phyloP scores from a whole-genome alignment of 1,140 invertebrate species.

The Leptopilina boulardi region DNA sequence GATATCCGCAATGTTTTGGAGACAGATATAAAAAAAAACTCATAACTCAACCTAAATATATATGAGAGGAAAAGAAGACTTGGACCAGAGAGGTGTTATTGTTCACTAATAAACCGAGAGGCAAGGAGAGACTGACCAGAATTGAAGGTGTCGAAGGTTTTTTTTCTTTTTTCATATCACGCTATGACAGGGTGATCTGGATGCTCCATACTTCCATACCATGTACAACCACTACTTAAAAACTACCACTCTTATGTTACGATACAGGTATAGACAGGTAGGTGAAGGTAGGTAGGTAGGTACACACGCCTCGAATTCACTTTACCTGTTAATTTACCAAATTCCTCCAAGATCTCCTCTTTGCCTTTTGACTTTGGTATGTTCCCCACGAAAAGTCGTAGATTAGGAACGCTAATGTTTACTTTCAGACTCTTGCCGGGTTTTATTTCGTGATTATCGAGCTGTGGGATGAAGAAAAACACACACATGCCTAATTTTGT shows the following conservation, averaged over 20 bases:
- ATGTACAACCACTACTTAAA: conserved; percentile 76
- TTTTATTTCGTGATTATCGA: conserved; percentile 99
- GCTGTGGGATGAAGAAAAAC: conserved; percentile 89
- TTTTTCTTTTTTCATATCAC: conserved; percentile 38
- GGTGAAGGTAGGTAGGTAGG: conserved; percentile 76
- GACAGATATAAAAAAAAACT: conserved; percentile 63
- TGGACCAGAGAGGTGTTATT: conserved; percentile 77
- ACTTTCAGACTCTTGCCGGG: conserved; percentile 99
- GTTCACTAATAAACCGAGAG: conserved; percentile 78
- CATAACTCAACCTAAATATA: conserved; percentile 75
- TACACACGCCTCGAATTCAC: conserved; percentile 81
- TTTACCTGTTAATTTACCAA: conserved; percentile 99
- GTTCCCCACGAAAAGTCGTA: conserved; percentile 99
- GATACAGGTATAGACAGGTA: conserved; percentile 73
- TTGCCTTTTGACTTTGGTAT: conserved; percentile 99
- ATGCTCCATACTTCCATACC: conserved; percentile 74
- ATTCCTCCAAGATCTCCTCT: conserved; percentile 99
- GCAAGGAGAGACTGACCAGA: conserved; percentile 77
- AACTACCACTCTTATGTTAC: conserved; percentile 76
- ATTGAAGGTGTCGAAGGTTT: conserved; percentile 71
- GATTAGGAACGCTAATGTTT: conserved; percentile 99
- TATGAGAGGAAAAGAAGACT: conserved; percentile 76
- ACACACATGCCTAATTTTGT: conserved; percentile 82
- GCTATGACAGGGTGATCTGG: conserved; percentile 57
- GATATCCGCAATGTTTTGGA: conserved; percentile 42